Evolutionary conservation across 2,113 vertebrate genomes (phyloP).

Genomic region (Pogona vitticeps): DNA sequence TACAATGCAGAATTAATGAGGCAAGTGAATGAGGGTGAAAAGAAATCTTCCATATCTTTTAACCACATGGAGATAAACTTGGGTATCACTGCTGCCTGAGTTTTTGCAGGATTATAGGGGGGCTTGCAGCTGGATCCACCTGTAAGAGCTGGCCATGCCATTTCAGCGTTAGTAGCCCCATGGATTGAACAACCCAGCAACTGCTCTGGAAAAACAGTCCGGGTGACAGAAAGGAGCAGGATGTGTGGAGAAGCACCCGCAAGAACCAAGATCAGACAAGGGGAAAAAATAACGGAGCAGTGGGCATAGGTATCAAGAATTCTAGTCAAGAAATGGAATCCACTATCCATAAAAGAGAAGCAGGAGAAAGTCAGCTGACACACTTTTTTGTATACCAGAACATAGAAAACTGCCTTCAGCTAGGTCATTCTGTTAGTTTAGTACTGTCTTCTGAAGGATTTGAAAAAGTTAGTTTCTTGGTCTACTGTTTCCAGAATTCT

Average conservation of each 20-base stretch:
- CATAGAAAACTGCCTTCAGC: no score
- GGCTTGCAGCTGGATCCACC: not conserved
- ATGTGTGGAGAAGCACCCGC: not conserved
- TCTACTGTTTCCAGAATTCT: no score
- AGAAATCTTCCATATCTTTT: not conserved
- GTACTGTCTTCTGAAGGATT: no score
- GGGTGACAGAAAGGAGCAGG: not conserved
- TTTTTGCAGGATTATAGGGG: not conserved
- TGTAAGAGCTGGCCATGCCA: not conserved
- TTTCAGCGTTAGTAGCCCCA: not conserved
- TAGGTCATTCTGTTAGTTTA: no score
- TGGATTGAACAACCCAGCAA: not conserved
- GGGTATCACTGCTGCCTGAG: not conserved
- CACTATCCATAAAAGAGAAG: not conserved
- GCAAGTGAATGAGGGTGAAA: not conserved
- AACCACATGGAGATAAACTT: not conserved
- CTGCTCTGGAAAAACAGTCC: not conserved
- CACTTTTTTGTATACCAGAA: no score
- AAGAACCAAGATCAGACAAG: not conserved
- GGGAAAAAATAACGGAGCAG: no score
- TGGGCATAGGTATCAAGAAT: not conserved
- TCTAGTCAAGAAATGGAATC: not conserved
- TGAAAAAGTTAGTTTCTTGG: no score
- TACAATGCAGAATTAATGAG: slow-evolving; percentile 30
- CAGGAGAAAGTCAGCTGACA: not conserved